A percentile compares a stretch with the other conserved stretches of the same genome.
Conservation (phyloP, 2,888 invertebrate species). For the Drosophila nigricruria region DNA sequence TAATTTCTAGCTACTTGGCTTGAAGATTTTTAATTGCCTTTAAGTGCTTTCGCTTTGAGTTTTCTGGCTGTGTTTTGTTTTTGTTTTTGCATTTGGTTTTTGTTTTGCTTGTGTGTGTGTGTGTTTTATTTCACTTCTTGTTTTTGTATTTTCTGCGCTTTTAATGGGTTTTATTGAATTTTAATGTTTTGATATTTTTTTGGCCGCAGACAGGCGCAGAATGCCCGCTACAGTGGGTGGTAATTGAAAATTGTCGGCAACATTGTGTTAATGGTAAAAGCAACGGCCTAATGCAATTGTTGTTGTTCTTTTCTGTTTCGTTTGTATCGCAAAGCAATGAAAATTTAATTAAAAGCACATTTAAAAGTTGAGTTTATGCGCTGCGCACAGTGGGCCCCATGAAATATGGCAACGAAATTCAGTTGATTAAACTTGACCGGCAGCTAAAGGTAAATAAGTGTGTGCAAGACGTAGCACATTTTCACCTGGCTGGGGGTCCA, state of each 20-base stretch:
- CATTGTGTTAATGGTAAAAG: conserved; percentile 58
- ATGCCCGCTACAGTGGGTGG: conserved; percentile 62
- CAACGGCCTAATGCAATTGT: conserved; percentile 35
- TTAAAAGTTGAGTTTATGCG: conserved; percentile 71
- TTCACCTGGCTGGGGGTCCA: conserved; percentile 48
- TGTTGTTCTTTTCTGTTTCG: conserved; percentile 10
- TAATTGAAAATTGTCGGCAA: conserved; percentile 66
- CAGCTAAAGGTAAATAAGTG: not conserved
- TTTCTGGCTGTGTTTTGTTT: conserved; percentile 24
- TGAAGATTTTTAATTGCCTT: conserved; percentile 77
- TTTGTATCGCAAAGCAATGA: conserved; percentile 43
- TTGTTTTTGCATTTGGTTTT: conserved; percentile 14
- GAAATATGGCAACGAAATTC: conserved; percentile 59
- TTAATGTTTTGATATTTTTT: conserved; percentile 77
- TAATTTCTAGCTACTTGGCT: conserved; percentile 70
- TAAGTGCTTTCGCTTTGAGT: conserved; percentile 68
- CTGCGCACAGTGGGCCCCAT: conserved; percentile 61
- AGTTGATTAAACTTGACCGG: conserved; percentile 69
- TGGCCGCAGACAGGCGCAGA: conserved; percentile 28
- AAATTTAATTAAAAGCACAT: conserved; percentile 77
- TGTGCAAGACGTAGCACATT: conserved; percentile 3
- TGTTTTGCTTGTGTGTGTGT: conserved; percentile 6
- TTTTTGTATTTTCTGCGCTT: conserved; percentile 49
- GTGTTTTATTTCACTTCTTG: conserved; percentile 18
- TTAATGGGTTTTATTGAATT: conserved; percentile 79